Base-by-base conservation (phyloP, 2,113 vertebrate genomes). In the Corythoichthys haematopterus region DNA sequence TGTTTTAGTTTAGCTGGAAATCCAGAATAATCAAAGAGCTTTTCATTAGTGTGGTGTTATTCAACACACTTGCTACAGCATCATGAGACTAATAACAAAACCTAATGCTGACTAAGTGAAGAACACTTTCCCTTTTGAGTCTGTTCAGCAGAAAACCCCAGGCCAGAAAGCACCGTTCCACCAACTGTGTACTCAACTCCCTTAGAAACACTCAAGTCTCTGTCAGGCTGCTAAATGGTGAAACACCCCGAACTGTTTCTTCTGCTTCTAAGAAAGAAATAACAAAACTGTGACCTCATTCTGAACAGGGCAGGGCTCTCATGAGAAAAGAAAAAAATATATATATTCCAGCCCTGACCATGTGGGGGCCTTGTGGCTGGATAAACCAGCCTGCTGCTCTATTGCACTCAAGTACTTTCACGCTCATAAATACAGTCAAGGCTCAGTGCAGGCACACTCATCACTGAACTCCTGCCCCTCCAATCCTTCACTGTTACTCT, bases 381-480 rank as follows among this genome's bases (percentile, higher is more conserved):
- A 78, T 74, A 82, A 84, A 78, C 55, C 85, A 66, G 78, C 63
- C 81, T 62, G 77, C 80, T 69, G 87, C 85, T 83, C 78, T n/a
- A 50, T 59, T 77, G 76, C 76, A 78, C 77, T 66, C 45, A 2
- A 76, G 70, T 72, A 71, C 78, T 85, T 84, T 86, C 76, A 72
- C 68, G 82, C 88, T 87, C 82, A 81, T 89, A 87, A 87, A 88
- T 83, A 48, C 80, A 77, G 84, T 85, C 80, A 76, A 66, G 83
- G 74, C 83, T 86, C 86, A 82, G 80, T 75, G 76, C 68, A 71
- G 79, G 72, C 82, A 78, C 78, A 76, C 76, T 84, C 77, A 84
- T 82, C 65, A 13, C 71, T 86, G 76, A 83, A 79, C 82, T 81
- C 80, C 78, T 65, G n/a, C 80, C 74, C 74, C 70, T 58, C 76